Evolutionary conservation across 2,113 vertebrate species (phyloP).

Genomic region (Nibea albiflora): DNA sequence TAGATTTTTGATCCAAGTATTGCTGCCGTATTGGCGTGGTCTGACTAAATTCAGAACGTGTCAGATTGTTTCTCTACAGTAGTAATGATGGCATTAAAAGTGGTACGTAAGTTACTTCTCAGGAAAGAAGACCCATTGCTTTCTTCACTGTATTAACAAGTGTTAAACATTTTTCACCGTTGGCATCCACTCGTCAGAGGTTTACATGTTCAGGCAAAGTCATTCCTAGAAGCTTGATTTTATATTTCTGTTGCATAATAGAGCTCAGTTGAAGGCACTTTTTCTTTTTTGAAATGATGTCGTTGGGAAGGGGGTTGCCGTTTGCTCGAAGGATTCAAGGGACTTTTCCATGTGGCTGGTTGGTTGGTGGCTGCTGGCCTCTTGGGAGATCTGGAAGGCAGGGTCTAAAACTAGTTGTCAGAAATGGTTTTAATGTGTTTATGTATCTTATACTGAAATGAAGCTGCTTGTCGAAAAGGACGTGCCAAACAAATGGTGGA

Average conservation of each 20-base stretch:
- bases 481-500: not conserved
- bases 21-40: not conserved
- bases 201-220: not conserved
- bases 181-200: not conserved
- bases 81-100: not conserved
- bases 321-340: constrained; percentile 51
- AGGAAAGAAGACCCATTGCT: not conserved
- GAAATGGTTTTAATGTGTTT: not conserved
- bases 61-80: not conserved
- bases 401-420: constrained; percentile 12
- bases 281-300: not conserved
- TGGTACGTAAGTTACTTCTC: not conserved
- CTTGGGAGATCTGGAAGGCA: constrained; percentile 25
- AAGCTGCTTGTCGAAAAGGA: not conserved
- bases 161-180: not conserved
- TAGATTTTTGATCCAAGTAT: not conserved
- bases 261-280: not conserved
- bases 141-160: not conserved
- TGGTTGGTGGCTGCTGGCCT: constrained; percentile 19
- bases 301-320: not conserved
- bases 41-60: not conserved
- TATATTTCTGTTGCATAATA: not conserved
- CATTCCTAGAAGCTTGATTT: not conserved
- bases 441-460: not conserved
- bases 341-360: constrained; percentile 66